Percentiles rank a stretch among this genome's conserved stretches.
Conservation (phyloP, 2,113 vertebrate species). For the Eudyptes chrysolophus region DNA sequence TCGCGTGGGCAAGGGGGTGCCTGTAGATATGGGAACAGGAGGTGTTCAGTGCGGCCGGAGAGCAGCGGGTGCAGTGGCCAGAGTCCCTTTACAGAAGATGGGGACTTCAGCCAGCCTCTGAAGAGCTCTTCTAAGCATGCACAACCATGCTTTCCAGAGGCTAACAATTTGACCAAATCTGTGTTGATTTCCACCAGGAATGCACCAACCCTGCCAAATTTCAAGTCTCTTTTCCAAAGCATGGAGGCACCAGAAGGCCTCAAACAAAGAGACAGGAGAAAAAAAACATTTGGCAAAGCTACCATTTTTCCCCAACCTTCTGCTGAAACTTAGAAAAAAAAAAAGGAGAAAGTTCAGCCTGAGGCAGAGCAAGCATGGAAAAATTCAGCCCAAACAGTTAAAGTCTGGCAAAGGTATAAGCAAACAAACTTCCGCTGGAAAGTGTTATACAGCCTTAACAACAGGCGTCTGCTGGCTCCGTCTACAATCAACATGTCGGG, state of each 20-base stretch:
- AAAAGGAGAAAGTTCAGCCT: background rate
- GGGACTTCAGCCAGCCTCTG: background rate
- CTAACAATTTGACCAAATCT: background rate
- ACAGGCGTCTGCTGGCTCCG: background rate
- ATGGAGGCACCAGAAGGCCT: constrained; percentile 12
- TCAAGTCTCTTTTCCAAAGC: constrained; percentile 20
- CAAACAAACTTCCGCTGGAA: background rate
- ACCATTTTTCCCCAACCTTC: background rate
- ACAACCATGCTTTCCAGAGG: background rate
- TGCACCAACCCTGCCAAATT: constrained; percentile 20
- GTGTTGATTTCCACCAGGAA: constrained; percentile 12
- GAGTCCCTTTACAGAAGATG: background rate
- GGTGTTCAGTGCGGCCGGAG: background rate
- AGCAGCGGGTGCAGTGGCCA: background rate
- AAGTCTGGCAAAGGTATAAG: constrained; percentile 21
- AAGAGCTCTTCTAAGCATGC: background rate
- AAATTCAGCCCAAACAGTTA: constrained; percentile 1
- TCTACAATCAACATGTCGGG: background rate
- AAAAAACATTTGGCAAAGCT: background rate
- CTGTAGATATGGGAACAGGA: background rate
- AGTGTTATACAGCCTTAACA: background rate
- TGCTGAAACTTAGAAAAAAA: background rate
- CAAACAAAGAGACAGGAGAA: background rate
- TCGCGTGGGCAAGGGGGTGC: rapidly evolving
- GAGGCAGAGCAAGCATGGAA: background rate